phyloP scores from a whole-genome alignment of 2,797 vertebrate species.

The Gambusia yucatana region DNA sequence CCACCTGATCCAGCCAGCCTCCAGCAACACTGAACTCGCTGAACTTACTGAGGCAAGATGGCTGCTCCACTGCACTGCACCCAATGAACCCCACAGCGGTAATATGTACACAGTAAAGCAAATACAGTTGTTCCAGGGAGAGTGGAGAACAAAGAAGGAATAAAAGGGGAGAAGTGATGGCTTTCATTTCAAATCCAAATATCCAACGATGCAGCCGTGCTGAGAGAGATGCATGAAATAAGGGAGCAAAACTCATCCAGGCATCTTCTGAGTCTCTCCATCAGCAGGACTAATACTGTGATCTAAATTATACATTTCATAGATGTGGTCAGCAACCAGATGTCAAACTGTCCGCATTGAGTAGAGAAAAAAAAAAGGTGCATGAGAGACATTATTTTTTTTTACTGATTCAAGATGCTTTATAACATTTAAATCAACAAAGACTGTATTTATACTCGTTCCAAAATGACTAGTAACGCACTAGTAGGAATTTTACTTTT shows the following conservation, averaged over 20 bases:
- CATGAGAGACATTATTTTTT: not conserved
- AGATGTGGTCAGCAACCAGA: constrained; percentile 15
- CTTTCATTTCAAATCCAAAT: constrained; percentile 9
- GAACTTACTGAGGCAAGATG: constrained; percentile 80
- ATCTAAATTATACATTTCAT: constrained; percentile 9
- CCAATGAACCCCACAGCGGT: constrained; percentile 70
- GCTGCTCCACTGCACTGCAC: constrained; percentile 77
- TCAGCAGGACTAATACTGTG: not conserved
- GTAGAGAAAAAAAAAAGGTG: constrained; percentile 1
- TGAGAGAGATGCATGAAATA: constrained; percentile 10
- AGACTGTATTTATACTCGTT: not conserved
- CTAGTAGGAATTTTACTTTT: not conserved
- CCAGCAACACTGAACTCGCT: constrained; percentile 81
- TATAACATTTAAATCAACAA: not conserved
- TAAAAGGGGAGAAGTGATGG: constrained; percentile 16
- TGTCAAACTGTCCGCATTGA: not conserved
- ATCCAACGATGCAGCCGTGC: constrained; percentile 19
- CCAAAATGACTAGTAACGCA: not conserved
- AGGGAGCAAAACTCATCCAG: constrained; percentile 13
- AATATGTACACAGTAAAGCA: constrained; percentile 46
- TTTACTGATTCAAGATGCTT: not conserved
- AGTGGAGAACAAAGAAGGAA: constrained; percentile 16
- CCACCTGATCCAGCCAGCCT: constrained; percentile 83
- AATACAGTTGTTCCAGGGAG: constrained; percentile 30
- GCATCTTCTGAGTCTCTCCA: not conserved